Conservation (phyloP, 1,140 invertebrate genomes). For the Bombyx mandarina region DNA sequence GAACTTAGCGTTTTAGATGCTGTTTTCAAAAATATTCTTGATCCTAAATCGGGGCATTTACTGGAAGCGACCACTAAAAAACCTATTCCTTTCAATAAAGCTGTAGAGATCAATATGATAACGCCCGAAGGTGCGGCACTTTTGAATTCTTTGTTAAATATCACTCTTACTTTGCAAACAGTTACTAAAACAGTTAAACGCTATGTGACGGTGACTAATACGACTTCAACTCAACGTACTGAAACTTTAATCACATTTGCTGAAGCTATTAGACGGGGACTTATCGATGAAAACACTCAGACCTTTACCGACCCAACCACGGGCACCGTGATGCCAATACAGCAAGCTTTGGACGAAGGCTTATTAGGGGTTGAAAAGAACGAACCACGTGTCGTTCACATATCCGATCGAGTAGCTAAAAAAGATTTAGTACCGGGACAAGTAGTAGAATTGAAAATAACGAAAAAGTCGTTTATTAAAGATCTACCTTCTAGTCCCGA, state of each 20-base stretch:
- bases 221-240: slow-evolving; percentile 71
- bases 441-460: slow-evolving; percentile 67
- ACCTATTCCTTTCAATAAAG: slow-evolving; percentile 86
- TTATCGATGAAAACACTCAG: slow-evolving; percentile 84
- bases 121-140: slow-evolving; percentile 88
- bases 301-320: slow-evolving; percentile 86
- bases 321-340: slow-evolving; percentile 81
- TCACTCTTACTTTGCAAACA: slow-evolving; percentile 87
- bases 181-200: slow-evolving; percentile 85
- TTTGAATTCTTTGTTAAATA: slow-evolving; percentile 85
- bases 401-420: slow-evolving; percentile 51
- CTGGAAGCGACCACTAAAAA: slow-evolving; percentile 83
- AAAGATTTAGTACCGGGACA: slow-evolving; percentile 61
- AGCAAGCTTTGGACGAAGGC: slow-evolving; percentile 85
- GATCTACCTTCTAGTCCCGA: slow-evolving; percentile 58
- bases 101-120: slow-evolving; percentile 87
- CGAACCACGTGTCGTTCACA: slow-evolving; percentile 46
- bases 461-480: slow-evolving; percentile 69
- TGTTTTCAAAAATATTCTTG: slow-evolving; percentile 85
- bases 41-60: slow-evolving; percentile 89
- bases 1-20: slow-evolving; percentile 89
- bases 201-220: slow-evolving; percentile 82
- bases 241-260: slow-evolving; percentile 80
- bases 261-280: slow-evolving; percentile 82
- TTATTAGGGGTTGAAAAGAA: slow-evolving; percentile 76